phyloP scores from a whole-genome alignment of 35 echinoderm and acorn worm genomes.

The Chiridota heheva region DNA sequence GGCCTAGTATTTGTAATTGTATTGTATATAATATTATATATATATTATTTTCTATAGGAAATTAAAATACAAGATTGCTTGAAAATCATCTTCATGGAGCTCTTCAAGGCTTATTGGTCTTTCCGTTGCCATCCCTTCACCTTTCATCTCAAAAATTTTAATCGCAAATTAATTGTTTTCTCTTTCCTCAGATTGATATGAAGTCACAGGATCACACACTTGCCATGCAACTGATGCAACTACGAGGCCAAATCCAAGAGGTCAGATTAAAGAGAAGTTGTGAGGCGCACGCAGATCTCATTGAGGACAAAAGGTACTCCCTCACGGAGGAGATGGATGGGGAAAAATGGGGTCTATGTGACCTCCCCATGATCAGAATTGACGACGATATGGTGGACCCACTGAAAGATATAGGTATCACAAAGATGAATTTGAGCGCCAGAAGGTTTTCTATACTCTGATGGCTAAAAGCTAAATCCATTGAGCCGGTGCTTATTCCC shows the following conservation, averaged over 20 bases:
- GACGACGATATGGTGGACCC: conserved; percentile 48
- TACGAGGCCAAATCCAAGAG: conserved; percentile 71
- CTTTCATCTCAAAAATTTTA: no score
- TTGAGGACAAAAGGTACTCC: conserved; percentile 74
- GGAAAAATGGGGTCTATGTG: conserved; percentile 74
- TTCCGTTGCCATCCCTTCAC: no score
- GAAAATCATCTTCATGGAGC: no score
- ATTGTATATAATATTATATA: no score
- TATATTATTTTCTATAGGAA: no score
- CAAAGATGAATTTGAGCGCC: conserved; percentile 77
- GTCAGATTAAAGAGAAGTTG: conserved; percentile 74
- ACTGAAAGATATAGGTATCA: conserved; percentile 83
- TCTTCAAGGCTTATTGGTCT: no score
- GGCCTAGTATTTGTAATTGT: no score
- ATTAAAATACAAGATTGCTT: no score
- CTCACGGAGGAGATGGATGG: conserved; percentile 68
- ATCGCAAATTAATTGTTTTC: no score
- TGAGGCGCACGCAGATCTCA: conserved; percentile 69
- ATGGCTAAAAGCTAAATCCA: no score
- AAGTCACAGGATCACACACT: conserved; percentile 80
- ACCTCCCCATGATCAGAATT: conserved; percentile 60
- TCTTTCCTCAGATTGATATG: conserved; percentile 60
- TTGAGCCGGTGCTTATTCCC: no score
- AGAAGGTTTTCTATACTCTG: conserved; percentile 69
- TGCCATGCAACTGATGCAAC: conserved; percentile 86